Evolutionary conservation across 2,888 invertebrate genomes (phyloP).

Genomic region (Stegophylla sp.): DNA sequence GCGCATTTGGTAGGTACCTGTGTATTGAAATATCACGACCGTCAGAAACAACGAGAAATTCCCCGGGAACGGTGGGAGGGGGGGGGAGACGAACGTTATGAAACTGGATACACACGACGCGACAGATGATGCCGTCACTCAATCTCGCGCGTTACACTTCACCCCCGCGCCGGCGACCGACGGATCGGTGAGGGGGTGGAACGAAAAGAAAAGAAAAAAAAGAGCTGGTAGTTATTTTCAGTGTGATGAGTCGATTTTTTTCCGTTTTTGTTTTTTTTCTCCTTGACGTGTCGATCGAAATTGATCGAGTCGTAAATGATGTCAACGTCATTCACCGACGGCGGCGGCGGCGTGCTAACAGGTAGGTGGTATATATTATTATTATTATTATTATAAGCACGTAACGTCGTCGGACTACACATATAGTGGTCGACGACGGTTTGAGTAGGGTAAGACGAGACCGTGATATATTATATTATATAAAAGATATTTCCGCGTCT

Average conservation of each 20-base stretch:
- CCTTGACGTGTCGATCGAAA: neutral
- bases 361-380: too few species aligned
- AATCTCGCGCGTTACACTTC: neutral
- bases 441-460: too few species aligned
- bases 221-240: neutral
- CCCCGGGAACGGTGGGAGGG: neutral
- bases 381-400: too few species aligned
- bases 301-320: neutral
- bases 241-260: neutral
- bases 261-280: too few species aligned
- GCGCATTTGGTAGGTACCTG: too few species aligned
- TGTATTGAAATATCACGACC: neutral
- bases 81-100: neutral
- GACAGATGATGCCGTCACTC: neutral
- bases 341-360: too few species aligned
- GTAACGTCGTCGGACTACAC: too few species aligned
- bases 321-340: neutral
- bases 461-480: too few species aligned
- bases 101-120: neutral
- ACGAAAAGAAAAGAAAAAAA: neutral
- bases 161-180: neutral
- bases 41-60: too few species aligned
- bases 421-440: too few species aligned
- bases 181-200: neutral
- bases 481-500: too few species aligned